Conservation (phyloP, 2,888 invertebrate genomes). For the Drosophila neonasuta region DNA sequence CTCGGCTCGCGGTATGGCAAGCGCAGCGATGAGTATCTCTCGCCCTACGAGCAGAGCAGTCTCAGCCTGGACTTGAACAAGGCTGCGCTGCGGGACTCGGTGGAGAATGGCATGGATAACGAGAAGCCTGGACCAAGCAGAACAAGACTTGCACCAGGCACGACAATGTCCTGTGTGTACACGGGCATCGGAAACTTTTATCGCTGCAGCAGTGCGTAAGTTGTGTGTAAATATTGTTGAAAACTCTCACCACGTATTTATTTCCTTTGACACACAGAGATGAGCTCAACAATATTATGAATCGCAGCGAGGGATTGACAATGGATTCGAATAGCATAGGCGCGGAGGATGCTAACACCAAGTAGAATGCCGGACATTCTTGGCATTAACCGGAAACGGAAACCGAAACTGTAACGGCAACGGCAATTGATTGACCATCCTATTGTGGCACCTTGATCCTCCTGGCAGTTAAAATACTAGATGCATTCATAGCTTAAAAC, state of each 20-base stretch:
- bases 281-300: constrained; percentile 66
- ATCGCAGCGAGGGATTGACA: constrained; percentile 52
- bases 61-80: constrained; percentile 42
- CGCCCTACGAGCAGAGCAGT: constrained; percentile 67
- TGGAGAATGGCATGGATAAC: constrained; percentile 33
- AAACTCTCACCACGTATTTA: neutral
- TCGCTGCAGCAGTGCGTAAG: constrained; percentile 83
- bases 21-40: constrained; percentile 70
- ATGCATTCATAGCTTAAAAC: constrained; percentile 5
- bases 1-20: constrained; percentile 82
- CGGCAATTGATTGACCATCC: constrained; percentile 49
- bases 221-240: constrained; percentile 28
- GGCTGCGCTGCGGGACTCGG: constrained; percentile 11
- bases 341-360: constrained; percentile 33
- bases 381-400: constrained; percentile 13
- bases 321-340: constrained; percentile 51
- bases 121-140: constrained; percentile 23
- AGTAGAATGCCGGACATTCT: constrained; percentile 29
- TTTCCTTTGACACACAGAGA: constrained; percentile 57
- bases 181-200: constrained; percentile 83
- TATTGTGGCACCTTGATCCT: constrained; percentile 54
- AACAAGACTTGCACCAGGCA: constrained; percentile 4
- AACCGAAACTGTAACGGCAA: neutral
- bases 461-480: constrained; percentile 40
- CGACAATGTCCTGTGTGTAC: constrained; percentile 82